These are phyloP conservation scores for Rhagophthalmus giganteus DNA, from an alignment of 2,888 invertebrate species.

Conservation along the genomic window DNA sequence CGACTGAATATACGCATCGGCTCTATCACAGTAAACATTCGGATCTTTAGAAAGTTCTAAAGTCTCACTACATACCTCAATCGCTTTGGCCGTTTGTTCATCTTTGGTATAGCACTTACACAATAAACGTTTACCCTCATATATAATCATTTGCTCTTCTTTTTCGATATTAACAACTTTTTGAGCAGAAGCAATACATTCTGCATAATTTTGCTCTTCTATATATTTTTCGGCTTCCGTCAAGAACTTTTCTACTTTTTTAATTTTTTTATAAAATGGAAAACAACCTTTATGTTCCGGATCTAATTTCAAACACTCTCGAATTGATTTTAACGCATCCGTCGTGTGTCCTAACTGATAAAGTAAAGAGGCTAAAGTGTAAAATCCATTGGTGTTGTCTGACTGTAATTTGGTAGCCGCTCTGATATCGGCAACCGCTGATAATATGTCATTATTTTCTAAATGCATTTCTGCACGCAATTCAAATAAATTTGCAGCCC, in stretches of 20 bases:
- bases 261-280: conserved; percentile 92
- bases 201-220: conserved; percentile 65
- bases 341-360: conserved; percentile 92
- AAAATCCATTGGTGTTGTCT: conserved; percentile 88
- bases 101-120: conserved; percentile 79
- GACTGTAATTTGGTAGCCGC: conserved; percentile 87
- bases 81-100: conserved; percentile 72
- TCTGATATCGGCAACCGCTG: conserved; percentile 89
- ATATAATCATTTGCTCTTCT: conserved; percentile 70
- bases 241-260: conserved; percentile 84
- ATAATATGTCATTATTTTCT: conserved; percentile 73
- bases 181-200: conserved; percentile 71
- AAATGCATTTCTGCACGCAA: conserved; percentile 85
- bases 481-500: conserved; percentile 83
- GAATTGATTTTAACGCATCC: conserved; percentile 87
- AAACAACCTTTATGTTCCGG: conserved; percentile 97
- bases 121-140: conserved; percentile 73
- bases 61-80: conserved; percentile 78
- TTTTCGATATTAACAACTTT: conserved; percentile 71
- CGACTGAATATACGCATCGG: conserved; percentile 84
- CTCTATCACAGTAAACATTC: conserved; percentile 83
- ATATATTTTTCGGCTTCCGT: conserved; percentile 67
- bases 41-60: conserved; percentile 75
- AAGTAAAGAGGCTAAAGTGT: conserved; percentile 79
- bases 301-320: conserved; percentile 95